These are phyloP conservation scores for Orthonychiurus folsomi DNA, from an alignment of 2,888 invertebrate genomes.

Conservation along the genomic window DNA sequence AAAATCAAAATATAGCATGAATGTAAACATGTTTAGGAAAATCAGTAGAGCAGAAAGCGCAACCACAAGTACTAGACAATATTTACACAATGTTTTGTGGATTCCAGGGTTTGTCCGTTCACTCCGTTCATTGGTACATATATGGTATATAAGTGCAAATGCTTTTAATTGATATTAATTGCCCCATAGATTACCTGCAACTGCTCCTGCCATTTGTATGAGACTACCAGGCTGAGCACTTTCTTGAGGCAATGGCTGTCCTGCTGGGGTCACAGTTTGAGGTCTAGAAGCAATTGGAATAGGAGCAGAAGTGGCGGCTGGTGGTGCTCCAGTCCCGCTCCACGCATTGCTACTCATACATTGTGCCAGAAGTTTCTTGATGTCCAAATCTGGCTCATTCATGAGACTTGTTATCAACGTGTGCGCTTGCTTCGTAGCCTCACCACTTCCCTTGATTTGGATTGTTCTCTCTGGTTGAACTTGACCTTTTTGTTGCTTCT, in stretches of 20 bases:
- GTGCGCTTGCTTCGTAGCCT: conserved; percentile 87
- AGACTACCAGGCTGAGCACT: neutral
- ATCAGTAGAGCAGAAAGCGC: too few relatives aligned
- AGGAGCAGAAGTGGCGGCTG: conserved; percentile 4
- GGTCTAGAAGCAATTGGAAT: conserved; percentile 17
- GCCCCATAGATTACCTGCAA: neutral
- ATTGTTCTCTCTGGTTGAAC: conserved; percentile 82
- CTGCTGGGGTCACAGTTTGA: conserved; percentile 15
- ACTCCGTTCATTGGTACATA: too few relatives aligned
- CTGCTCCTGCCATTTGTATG: neutral
- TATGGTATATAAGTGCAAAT: too few relatives aligned
- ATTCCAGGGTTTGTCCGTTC: too few relatives aligned
- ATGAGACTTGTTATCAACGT: conserved; percentile 81
- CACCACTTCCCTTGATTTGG: conserved; percentile 85
- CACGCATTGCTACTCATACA: neutral
- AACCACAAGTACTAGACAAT: too few relatives aligned
- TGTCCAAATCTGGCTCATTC: conserved; percentile 90
- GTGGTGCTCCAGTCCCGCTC: neutral
- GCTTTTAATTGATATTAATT: too few relatives aligned
- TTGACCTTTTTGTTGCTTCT: conserved; percentile 83
- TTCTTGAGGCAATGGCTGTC: neutral
- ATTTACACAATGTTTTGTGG: too few relatives aligned
- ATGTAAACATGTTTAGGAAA: too few relatives aligned
- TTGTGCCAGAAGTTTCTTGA: conserved; percentile 59
- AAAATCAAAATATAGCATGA: conserved; percentile 2